Conservation (phyloP, 92 coral and sea anemone species). For the Parazoanthus darwini region DNA sequence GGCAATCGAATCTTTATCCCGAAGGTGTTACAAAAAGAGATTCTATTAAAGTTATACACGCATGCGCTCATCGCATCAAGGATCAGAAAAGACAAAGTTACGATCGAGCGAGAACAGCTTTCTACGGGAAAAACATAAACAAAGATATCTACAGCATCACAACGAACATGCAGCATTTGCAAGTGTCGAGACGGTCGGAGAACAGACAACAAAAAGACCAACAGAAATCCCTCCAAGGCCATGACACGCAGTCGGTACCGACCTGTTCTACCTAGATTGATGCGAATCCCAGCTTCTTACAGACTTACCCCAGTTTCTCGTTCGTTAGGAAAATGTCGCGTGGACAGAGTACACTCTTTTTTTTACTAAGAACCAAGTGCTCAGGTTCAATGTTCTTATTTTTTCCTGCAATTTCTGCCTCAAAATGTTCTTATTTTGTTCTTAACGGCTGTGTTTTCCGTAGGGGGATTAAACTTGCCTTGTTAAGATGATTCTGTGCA, state of each 20-base stretch:
- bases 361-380: no score
- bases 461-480: no score
- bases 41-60: neutral
- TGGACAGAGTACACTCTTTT: conserved; percentile 39
- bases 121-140: conserved; percentile 16
- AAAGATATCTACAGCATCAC: conserved; percentile 4
- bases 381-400: no score
- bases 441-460: no score
- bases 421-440: no score
- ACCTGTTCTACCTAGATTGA: conserved; percentile 42
- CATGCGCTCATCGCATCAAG: conserved; percentile 5
- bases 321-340: conserved; percentile 61
- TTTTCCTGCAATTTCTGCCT: no score
- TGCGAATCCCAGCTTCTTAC: conserved; percentile 45
- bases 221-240: no score
- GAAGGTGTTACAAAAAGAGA: neutral
- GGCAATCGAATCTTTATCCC: neutral
- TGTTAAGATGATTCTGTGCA: no score
- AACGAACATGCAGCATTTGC: conserved; percentile 12
- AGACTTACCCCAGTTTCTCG: conserved; percentile 56
- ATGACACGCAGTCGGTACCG: conserved; percentile 22
- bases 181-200: conserved; percentile 4
- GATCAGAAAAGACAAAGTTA: conserved; percentile 26
- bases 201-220: neutral
- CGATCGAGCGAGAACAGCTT: conserved; percentile 2